Conservation (phyloP, 35 echinoderm and acorn worm genomes). For the Stichopus chloronotus region DNA sequence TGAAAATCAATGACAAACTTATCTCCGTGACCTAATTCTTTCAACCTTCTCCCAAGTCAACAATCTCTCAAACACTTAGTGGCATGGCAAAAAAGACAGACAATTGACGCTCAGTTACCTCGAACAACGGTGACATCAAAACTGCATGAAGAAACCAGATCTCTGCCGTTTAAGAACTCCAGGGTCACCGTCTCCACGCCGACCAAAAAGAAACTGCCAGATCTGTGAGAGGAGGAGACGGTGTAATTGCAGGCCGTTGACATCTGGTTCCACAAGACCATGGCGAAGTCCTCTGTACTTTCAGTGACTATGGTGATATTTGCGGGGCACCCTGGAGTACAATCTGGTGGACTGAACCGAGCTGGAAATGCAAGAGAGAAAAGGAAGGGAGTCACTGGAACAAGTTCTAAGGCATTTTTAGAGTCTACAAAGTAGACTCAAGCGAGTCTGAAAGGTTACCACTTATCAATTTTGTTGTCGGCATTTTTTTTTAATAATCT, state of each 20-base stretch:
- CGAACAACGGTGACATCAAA: neutral
- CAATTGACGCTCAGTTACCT: neutral
- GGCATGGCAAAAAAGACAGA: no score
- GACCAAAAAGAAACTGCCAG: neutral
- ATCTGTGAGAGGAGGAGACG: neutral
- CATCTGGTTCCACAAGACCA: conserved; percentile 24
- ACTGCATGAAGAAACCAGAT: neutral
- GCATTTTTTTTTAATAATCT: no score
- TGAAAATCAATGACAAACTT: no score
- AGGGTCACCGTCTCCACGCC: neutral
- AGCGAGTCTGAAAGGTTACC: no score
- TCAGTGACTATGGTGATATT: neutral
- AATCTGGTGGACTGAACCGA: neutral
- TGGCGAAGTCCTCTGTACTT: neutral
- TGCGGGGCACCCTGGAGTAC: conserved; percentile 13
- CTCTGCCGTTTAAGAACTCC: neutral
- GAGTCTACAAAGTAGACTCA: no score
- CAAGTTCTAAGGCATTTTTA: no score
- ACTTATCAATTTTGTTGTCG: no score
- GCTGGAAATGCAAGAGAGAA: neutral
- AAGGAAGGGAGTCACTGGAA: no score
- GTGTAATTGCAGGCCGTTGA: conserved; percentile 27
- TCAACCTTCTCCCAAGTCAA: no score
- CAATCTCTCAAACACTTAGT: no score
- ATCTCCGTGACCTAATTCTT: no score